phyloP scores from a whole-genome alignment of 2,797 vertebrate species.

The Melanotaenia boesemani region DNA sequence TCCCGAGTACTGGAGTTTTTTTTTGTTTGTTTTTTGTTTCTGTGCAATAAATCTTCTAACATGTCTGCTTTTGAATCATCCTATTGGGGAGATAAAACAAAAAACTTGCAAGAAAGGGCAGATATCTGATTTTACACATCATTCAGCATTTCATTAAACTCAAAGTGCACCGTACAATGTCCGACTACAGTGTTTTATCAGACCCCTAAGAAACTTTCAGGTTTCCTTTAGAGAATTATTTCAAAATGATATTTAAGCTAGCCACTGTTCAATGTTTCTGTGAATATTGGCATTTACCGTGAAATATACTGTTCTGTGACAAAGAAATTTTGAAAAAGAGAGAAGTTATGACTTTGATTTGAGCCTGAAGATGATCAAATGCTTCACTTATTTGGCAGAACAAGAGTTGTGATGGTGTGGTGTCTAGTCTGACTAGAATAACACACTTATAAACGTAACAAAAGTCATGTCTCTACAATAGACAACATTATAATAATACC shows the following conservation, averaged over 20 bases:
- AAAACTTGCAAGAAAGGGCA: slow-evolving; percentile 12
- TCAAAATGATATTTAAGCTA: neutral
- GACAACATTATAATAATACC: too few relatives aligned
- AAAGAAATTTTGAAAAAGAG: too few relatives aligned
- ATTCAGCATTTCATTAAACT: slow-evolving; percentile 2
- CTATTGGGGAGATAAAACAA: slow-evolving; percentile 41
- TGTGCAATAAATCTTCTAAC: slow-evolving; percentile 49
- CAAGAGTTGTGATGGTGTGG: too few relatives aligned
- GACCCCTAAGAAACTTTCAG: neutral
- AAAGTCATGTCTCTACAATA: too few relatives aligned
- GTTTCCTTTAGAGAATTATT: neutral
- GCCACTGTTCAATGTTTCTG: too few relatives aligned
- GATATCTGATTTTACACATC: slow-evolving; percentile 20
- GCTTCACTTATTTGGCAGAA: too few relatives aligned
- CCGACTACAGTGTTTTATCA: neutral
- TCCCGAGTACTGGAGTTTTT: slow-evolving; percentile 29
- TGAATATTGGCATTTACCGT: neutral
- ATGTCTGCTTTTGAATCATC: slow-evolving; percentile 35
- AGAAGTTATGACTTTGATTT: too few relatives aligned
- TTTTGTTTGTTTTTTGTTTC: slow-evolving; percentile 28
- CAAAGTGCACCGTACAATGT: neutral
- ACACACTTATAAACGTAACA: too few relatives aligned
- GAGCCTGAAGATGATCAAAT: too few relatives aligned
- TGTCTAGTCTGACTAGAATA: too few relatives aligned
- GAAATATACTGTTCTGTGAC: neutral